Conservation (phyloP, 2,113 vertebrate species). For the Campylomormyrus tamandua region DNA sequence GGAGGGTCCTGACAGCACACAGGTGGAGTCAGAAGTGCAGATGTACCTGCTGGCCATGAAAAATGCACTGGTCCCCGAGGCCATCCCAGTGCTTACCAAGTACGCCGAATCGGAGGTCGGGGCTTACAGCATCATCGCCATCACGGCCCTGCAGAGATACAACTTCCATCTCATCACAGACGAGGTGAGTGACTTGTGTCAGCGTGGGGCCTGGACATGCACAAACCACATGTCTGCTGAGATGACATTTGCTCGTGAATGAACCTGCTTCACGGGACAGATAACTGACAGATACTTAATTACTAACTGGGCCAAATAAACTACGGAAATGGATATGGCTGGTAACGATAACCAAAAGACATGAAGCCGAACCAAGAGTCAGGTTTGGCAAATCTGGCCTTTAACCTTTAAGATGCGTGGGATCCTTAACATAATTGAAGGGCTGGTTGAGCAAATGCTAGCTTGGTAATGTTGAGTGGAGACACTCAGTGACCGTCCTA, state of each 20-base stretch:
- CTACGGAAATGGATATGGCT: not conserved
- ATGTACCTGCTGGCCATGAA: constrained; percentile 88
- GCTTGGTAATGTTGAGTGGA: not conserved
- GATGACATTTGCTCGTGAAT: not conserved
- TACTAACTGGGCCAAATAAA: not conserved
- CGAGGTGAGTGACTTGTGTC: constrained; percentile 60
- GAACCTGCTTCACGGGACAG: not conserved
- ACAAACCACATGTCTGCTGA: no score
- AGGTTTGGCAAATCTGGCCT: not conserved
- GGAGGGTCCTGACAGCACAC: constrained; percentile 66
- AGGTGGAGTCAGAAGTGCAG: constrained; percentile 67
- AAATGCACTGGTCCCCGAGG: constrained; percentile 82
- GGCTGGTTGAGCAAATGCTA: not conserved
- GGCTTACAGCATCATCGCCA: constrained; percentile 70
- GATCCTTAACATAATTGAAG: not conserved
- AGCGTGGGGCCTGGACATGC: not conserved
- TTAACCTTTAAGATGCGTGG: not conserved
- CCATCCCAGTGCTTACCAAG: constrained; percentile 76
- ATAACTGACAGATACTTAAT: not conserved
- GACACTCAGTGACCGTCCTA: not conserved
- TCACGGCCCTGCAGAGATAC: constrained; percentile 80
- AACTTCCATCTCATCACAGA: constrained; percentile 64
- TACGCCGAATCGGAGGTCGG: constrained; percentile 76
- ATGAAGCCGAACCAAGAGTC: not conserved
- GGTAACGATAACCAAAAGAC: not conserved